Base-by-base conservation (phyloP, 2,888 invertebrate genomes). In the Philereme vetulata region DNA sequence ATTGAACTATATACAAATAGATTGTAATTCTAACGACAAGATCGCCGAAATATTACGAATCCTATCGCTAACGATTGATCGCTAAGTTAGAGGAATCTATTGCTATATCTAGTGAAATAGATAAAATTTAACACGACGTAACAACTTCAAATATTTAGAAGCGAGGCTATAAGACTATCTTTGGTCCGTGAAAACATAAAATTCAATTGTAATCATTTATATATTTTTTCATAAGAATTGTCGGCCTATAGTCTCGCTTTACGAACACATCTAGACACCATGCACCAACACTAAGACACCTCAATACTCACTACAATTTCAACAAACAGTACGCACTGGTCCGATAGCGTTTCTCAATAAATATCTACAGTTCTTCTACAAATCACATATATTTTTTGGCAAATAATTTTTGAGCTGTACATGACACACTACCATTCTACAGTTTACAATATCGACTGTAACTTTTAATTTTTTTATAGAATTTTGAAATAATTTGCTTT, bases 201-300 rank as follows among this genome's bases (percentile, higher is more conserved):
- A 63, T 51, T 52, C 51, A 50, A 62, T 43, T 11, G 6, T 36
- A 5, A 48, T 51, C 43, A 60, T 56, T 58, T 65, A 56, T 61
- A 63, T 54, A 52, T 60, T 49, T 59, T 66, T 67, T 68, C 48
- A 53, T 62, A 64, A 51, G 46, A 62, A 60, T 60, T 56, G 44
- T 60, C 62, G 64, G 67, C 72, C 73, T 74, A 74, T 67, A 77
- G 75, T 74, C 80, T 78, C 77, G 64, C 72, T 72, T 49, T 46
- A 56, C 72, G 59, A 71, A 77, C 73, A 76, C 76, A 71, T 83
- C 79, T 75, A 81, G 78, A 79, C 76, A 80, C 78, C 82, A 86
- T 84, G 85, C 86, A 89, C 86, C 86, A 90, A 88, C 90, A 83
- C 90, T 90, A 90, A 86, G 87, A 88, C 85, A 85, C 86, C 79